Conservation (phyloP, 2,113 vertebrate genomes). For the Chionis minor region DNA sequence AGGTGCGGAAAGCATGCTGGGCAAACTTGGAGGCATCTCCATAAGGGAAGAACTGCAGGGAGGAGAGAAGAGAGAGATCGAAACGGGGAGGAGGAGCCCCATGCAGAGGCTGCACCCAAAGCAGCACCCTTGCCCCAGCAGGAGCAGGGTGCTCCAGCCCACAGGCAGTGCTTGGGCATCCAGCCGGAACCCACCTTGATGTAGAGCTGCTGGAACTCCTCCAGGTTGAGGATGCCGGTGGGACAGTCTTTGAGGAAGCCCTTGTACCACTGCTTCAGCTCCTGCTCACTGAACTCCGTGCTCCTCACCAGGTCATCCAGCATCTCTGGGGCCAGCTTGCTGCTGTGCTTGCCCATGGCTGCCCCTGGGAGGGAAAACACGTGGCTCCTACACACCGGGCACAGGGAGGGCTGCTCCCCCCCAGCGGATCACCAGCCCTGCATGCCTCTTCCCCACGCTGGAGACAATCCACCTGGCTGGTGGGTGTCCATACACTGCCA, state of each 20-base stretch:
- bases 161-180: neutral
- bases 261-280: slow-evolving; percentile 99
- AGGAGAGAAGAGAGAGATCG: neutral
- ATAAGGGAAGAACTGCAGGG: slow-evolving; percentile 90
- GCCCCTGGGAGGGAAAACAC: slow-evolving; percentile 20
- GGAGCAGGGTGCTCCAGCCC: neutral
- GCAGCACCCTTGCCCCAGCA: neutral
- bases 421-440: neutral
- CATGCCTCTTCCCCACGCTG: neutral
- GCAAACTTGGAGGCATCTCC: slow-evolving; percentile 98
- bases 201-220: slow-evolving; percentile 98
- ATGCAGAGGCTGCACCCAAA: accelerated
- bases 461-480: neutral
- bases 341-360: slow-evolving; percentile 96
- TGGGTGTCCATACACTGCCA: accelerated
- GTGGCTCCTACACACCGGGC: accelerated
- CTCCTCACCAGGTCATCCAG: slow-evolving; percentile 94
- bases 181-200: slow-evolving; percentile 80
- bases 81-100: accelerated
- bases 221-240: slow-evolving; percentile 93
- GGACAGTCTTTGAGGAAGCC: slow-evolving; percentile 98
- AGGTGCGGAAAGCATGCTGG: slow-evolving; percentile 96
- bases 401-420: neutral
- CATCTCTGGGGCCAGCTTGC: slow-evolving; percentile 95
- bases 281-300: slow-evolving; percentile 96